phyloP scores from a whole-genome alignment of 2,888 invertebrate genomes.

The Drosophila robusta region DNA sequence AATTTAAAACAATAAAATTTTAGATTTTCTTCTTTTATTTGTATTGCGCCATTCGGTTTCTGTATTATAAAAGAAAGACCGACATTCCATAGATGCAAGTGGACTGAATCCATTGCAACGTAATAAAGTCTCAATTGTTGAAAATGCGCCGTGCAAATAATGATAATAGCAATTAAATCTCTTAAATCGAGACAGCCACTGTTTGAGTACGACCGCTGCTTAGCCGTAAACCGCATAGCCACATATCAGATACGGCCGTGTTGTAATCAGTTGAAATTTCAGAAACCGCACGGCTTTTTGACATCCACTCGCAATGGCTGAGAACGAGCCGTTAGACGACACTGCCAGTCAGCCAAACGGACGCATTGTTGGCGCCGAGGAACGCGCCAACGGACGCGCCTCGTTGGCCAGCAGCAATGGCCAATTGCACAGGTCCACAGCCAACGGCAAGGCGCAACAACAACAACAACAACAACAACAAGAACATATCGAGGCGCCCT shows the following conservation, averaged over 20 bases:
- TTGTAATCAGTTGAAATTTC: constrained; percentile 50
- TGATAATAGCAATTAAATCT: constrained; percentile 28
- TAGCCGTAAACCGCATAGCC: constrained; percentile 20
- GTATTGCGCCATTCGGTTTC: neutral
- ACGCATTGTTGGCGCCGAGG: constrained; percentile 63
- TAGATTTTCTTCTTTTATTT: neutral
- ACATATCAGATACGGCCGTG: constrained; percentile 22
- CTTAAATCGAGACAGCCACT: constrained; percentile 3
- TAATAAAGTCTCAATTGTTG: constrained; percentile 14
- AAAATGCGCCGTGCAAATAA: constrained; percentile 8
- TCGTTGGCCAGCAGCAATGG: constrained; percentile 30
- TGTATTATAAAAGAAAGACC: neutral
- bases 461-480: constrained; percentile 35
- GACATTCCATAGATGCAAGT: constrained; percentile 1
- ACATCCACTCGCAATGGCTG: constrained; percentile 67
- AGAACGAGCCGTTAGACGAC: constrained; percentile 79
- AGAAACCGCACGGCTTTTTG: constrained; percentile 34
- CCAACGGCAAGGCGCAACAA: constrained; percentile 46
- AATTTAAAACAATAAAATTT: neutral
- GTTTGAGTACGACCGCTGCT: constrained; percentile 8
- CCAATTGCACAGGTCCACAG: constrained; percentile 20
- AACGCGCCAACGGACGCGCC: constrained; percentile 55
- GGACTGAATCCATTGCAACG: constrained; percentile 2
- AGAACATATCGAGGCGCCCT: constrained; percentile 77
- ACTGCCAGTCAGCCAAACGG: constrained; percentile 62